Evolutionary conservation across 2,797 vertebrate genomes (phyloP), one percentile per base, ranked within the genome.

Genomic region (Sebastes steindachneri): DNA sequence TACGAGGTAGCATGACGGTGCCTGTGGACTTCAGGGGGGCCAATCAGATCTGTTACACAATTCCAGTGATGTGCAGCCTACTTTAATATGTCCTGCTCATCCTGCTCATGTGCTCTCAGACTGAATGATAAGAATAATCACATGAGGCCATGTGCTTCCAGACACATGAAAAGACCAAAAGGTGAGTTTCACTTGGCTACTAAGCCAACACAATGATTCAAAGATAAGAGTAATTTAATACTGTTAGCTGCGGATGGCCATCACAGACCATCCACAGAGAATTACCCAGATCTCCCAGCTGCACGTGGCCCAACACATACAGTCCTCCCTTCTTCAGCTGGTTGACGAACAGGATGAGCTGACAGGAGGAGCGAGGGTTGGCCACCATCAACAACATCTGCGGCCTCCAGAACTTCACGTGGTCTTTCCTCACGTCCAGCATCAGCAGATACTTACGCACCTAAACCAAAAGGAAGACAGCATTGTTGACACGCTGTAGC

Each of bases 381-480:
- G 98, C 96, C 80, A 99, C 98, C 96, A 99, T 97, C 14, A 99
- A 90, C 89, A 99, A 86, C 84, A 99, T 96, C 92, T 99, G 99
- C 0, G 99, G 99, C 83, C 99, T 93, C 99, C 98, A 99, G 94
- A 99, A 99, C 92, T 99, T 99, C 87, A 99, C 99, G 0, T 99
- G 99, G 31, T 99, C 99, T 80, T 99, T 99, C 63, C 98, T 96
- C 67, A 98, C 97, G 0, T 99, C 99, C 90, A 99, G 93, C 94
- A 99, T 97, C 89, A 99, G 90, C 81, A 99, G 93, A 78, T 99
- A 99, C 86, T 99, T 99, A 1, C 99, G 95, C 31, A 99, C 98
- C 99, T 99, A 89, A 84, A 65, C 23, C 54, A 58, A 69, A 8
- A 67, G 17, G n/a, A 31, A 48, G 23, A 35, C 5, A 7, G 7